These are phyloP conservation scores for Anser cygnoides DNA, from an alignment of 2,113 vertebrate genomes.

Conservation along the genomic window DNA sequence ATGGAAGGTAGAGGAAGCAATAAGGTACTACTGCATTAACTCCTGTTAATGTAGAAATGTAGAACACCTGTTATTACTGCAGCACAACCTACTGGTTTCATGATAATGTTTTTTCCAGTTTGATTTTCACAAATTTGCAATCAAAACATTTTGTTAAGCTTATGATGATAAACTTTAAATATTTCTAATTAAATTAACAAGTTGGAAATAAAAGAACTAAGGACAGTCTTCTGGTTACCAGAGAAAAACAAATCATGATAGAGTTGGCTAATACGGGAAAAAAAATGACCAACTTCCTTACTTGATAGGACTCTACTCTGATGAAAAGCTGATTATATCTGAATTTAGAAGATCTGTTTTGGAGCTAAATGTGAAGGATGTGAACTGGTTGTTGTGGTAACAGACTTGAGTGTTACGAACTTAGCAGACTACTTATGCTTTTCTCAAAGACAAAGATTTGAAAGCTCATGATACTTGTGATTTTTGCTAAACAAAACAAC, in stretches of 20 bases:
- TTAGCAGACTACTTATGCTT: background rate
- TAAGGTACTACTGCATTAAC: background rate
- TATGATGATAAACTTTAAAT: background rate
- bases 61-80: background rate
- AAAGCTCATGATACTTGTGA: background rate
- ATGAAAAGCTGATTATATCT: background rate
- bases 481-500: too few relatives aligned
- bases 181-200: background rate
- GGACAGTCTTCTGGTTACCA: background rate
- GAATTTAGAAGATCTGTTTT: background rate
- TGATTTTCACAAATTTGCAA: background rate
- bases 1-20: background rate
- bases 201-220: background rate
- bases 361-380: background rate
- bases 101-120: background rate
- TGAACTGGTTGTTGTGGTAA: background rate
- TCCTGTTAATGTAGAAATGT: background rate
- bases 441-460: background rate
- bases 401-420: background rate
- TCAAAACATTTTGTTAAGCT: background rate
- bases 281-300: background rate
- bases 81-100: background rate
- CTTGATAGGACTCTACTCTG: background rate
- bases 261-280: background rate
- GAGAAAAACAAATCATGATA: background rate